Conservation (phyloP, 2,797 vertebrate genomes). For the Myotis findleyi region DNA sequence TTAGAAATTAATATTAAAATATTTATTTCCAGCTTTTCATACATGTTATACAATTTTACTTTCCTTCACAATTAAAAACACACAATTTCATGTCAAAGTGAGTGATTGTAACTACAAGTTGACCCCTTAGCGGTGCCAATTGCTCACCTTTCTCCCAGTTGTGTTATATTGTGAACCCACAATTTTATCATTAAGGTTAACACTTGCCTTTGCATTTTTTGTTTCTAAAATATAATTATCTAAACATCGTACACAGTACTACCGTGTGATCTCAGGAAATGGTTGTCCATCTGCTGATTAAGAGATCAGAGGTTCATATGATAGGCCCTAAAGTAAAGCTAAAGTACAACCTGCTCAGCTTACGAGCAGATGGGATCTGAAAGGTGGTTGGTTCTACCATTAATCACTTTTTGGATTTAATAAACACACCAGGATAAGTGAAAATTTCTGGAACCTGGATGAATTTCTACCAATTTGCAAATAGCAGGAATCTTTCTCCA, state of each 20-base stretch:
- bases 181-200: neutral
- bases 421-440: neutral
- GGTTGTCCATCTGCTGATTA: neutral
- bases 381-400: neutral
- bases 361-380: neutral
- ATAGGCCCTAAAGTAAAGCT: neutral
- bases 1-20: constrained; percentile 32
- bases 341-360: neutral
- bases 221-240: neutral
- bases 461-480: neutral
- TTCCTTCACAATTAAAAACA: constrained; percentile 24
- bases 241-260: neutral
- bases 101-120: neutral
- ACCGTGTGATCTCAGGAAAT: neutral
- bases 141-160: neutral
- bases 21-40: constrained; percentile 11
- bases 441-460: neutral
- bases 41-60: constrained; percentile 1
- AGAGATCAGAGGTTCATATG: neutral
- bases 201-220: neutral
- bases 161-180: neutral
- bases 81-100: neutral
- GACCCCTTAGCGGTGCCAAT: neutral
- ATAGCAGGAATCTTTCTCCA: neutral
- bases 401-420: neutral